Conservation (phyloP, 1,140 invertebrate species). For the Eubasilissa regina region DNA sequence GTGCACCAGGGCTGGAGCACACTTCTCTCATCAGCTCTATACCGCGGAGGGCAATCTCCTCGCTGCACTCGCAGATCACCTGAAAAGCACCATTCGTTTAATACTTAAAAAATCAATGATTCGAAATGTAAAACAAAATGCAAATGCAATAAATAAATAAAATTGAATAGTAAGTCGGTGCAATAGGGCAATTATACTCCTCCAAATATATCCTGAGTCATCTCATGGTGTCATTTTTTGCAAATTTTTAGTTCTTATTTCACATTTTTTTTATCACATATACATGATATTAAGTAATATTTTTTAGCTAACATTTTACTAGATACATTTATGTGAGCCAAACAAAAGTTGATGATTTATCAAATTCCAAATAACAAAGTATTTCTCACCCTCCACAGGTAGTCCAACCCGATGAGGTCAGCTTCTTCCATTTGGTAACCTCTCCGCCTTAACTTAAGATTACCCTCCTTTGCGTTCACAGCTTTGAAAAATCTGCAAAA, state of each 20-base stretch:
- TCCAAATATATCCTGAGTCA: no score
- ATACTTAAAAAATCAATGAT: no score
- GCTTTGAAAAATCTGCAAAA: constrained; percentile 92
- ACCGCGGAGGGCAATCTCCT: constrained; percentile 93
- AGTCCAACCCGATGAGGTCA: constrained; percentile 96
- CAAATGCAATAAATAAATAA: background rate
- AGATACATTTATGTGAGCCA: background rate
- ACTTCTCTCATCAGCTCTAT: constrained; percentile 95
- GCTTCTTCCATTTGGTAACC: constrained; percentile 87
- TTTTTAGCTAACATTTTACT: background rate
- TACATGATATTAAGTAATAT: no score
- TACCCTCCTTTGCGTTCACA: constrained; percentile 96
- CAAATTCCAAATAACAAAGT: constrained; percentile 7
- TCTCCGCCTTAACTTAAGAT: constrained; percentile 89
- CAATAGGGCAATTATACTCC: no score
- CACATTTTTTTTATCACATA: no score
- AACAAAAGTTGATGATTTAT: background rate
- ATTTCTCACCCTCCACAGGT: constrained; percentile 90
- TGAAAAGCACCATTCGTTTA: constrained; percentile 64
- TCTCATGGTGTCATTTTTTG: no score
- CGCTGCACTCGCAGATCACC: constrained; percentile 90
- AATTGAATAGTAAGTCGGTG: no score
- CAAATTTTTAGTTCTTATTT: no score
- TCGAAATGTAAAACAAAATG: no score
- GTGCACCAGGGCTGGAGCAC: constrained; percentile 93